Evolutionary conservation across 2,113 vertebrate genomes (phyloP), one percentile per base, ranked within the genome.

Genomic region (Limanda limanda): DNA sequence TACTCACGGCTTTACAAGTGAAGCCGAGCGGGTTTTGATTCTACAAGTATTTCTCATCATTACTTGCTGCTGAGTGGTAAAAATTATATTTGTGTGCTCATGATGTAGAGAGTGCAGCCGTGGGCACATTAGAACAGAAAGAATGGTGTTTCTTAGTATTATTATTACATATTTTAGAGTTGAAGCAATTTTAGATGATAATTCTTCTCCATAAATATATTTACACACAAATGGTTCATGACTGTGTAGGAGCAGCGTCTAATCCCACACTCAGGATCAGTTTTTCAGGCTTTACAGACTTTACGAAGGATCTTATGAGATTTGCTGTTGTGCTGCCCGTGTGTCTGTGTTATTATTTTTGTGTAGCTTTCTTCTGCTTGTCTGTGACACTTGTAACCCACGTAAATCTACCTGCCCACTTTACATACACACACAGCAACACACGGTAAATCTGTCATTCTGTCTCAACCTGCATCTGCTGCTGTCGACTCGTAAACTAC

Each of bases 401-500:
- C 4, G 4, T 69, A 12, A 27, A 8, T 14, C 21, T 4, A 72
- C 42, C 68, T 57, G 31, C 9, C 9, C 35, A 10, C 9, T 37
- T 11, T 12, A 15, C 20, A 62, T 52, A 4, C 60, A 51, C 47
- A 51, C 47, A 18, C 47, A 48, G 13, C 45, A 14, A 47, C 45
- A 47, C 45, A n/a, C 35, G 17, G 45, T 65, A 68, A 47, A 75
- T 66, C 56, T 72, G 52, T 76, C 65, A 79, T 40, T 82, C 42
- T 47, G 31, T 55, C 71, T 54, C 60, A n/a, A 23, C 65, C 66
- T 47, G 68, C 57, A n/a, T 77, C 77, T 65, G 40, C 77, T 52
- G 24, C 68, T 68, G 69, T 82, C 73, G 78, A 62, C 51, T 71
- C 48, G 70, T 70, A 71, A 76, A 67, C 63, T 24, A 55, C 31